phyloP scores from a whole-genome alignment of 2,888 invertebrate species.

The Drosophila subquinaria region DNA sequence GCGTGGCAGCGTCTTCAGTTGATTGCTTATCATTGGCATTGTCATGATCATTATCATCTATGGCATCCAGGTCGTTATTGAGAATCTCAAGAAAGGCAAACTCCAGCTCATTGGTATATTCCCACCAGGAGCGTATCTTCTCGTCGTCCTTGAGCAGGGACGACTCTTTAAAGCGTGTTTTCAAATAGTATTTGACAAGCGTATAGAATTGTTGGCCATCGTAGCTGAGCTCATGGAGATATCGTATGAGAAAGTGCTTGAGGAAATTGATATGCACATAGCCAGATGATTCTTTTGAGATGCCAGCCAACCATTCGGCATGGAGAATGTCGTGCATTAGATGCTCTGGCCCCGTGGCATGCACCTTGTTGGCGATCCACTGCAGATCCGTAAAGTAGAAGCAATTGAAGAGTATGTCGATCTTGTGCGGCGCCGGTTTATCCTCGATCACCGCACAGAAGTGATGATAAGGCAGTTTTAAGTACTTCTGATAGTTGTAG shows the following conservation, averaged over 20 bases:
- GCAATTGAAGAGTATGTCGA: constrained; percentile 88
- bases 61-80: constrained; percentile 80
- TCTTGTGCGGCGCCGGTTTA: constrained; percentile 74
- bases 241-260: constrained; percentile 90
- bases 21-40: constrained; percentile 3
- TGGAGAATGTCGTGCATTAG: constrained; percentile 91
- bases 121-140: constrained; percentile 83
- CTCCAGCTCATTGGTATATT: constrained; percentile 80
- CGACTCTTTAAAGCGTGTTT: constrained; percentile 81
- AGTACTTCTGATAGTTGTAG: constrained; percentile 92
- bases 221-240: constrained; percentile 91
- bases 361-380: constrained; percentile 93
- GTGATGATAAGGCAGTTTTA: constrained; percentile 93
- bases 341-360: constrained; percentile 91
- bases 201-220: constrained; percentile 94
- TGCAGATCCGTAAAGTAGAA: constrained; percentile 90
- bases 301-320: constrained; percentile 74
- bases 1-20: background rate
- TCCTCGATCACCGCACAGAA: constrained; percentile 85
- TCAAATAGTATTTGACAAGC: constrained; percentile 87
- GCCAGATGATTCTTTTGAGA: constrained; percentile 40
- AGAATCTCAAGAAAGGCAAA: constrained; percentile 86
- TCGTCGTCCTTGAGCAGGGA: constrained; percentile 75
- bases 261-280: constrained; percentile 84
- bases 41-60: constrained; percentile 28